Evolutionary conservation across 1,140 invertebrate species (phyloP), one percentile per base, ranked within the genome.

Genomic region (Ganaspis sp.): DNA sequence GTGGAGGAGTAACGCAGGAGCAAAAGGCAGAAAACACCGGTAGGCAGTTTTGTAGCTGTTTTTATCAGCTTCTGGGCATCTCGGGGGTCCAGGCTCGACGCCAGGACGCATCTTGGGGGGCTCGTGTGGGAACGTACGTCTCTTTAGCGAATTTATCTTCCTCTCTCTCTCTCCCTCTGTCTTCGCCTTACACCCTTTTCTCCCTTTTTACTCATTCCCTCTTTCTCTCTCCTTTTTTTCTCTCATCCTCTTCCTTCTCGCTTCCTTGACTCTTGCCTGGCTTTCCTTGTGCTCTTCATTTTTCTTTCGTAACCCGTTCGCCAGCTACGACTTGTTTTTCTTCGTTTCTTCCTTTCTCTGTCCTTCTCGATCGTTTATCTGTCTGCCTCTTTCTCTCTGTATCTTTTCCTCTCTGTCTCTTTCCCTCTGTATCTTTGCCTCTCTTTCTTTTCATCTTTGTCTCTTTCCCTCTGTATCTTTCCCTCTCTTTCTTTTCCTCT

Each of bases 31-130:
- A 90, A 91, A 91, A 91, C 88, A 91, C 90, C 89, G 89, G 90
- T 90, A 91, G 89, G 89, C 89, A 91, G 89, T 91, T 91, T 91
- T 91, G 90, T 90, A 90, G 89, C 88, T 89, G 88, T 90, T 90
- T 91, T 90, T 91, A 91, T 91, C 89, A 90, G 89, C 89, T 91
- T 89, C 89, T 90, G 88, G 88, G 88, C 87, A 90, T 91, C 90
- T 88, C 85, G 84, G 84, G 84, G 87, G 86, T 86, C 87, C 84
- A 85, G 84, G 74, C 83, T 79, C 82, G 82, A 85, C 79, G 79
- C 78, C 77, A 58, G 74, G 87, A 90, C 89, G 90, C 90, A 91
- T 91, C 89, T 90, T 90, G 90, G 89, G 89, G 85, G 89, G 89
- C 88, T 90, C 86, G 87, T 91, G 87, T 91, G 88, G 89, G 88